phyloP scores from a whole-genome alignment of 1,140 invertebrate species.

The Thereuonema tuberculata region DNA sequence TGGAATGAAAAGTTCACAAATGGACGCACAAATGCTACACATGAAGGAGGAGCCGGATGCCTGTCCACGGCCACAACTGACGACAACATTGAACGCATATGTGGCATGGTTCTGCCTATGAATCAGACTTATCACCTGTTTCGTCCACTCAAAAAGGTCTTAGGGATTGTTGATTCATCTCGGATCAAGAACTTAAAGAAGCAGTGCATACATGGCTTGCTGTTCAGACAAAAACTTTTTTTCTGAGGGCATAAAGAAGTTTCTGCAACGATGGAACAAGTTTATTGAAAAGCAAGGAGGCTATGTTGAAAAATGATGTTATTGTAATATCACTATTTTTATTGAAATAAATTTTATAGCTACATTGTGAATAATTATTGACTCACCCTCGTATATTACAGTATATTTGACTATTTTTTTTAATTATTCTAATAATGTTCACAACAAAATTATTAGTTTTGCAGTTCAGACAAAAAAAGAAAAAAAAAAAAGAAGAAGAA shows the following conservation, averaged over 20 bases:
- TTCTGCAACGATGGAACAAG: neutral
- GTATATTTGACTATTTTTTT: too few species aligned
- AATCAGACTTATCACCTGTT: neutral
- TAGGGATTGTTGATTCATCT: neutral
- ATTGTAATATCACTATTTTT: neutral
- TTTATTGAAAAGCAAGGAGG: neutral
- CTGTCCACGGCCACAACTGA: conserved; percentile 4
- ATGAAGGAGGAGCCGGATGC: conserved; percentile 1
- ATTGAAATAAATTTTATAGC: neutral
- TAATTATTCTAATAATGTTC: too few species aligned
- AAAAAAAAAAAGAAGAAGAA: too few species aligned
- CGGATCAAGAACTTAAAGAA: neutral
- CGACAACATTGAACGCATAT: neutral
- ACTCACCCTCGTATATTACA: neutral
- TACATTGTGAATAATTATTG: neutral
- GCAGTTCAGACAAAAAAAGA: too few species aligned
- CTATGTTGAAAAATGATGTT: neutral
- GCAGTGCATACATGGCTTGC: neutral
- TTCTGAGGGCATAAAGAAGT: neutral
- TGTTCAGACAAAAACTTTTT: neutral
- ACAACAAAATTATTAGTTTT: too few species aligned
- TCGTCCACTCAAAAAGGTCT: neutral
- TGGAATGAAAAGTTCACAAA: neutral
- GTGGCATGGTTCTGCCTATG: neutral
- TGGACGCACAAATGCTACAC: neutral